Conservation (phyloP, 2,888 invertebrate species). For the Melanotus villosus region DNA sequence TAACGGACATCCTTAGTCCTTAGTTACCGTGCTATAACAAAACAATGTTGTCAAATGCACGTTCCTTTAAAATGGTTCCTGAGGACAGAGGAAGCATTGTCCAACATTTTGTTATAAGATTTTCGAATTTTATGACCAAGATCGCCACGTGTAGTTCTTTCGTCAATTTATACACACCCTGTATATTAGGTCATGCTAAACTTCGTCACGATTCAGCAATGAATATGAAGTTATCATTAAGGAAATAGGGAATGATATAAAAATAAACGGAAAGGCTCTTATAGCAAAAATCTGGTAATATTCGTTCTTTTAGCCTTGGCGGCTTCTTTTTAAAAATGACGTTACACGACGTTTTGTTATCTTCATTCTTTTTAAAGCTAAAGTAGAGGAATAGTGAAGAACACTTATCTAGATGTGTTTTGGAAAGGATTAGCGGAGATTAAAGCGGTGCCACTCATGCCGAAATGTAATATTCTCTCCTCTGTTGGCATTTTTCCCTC, state of each 20-base stretch:
- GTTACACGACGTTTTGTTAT: not conserved
- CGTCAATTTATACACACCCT: too few species aligned
- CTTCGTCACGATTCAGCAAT: not conserved
- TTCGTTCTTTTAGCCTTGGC: not conserved
- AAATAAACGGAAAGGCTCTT: not conserved
- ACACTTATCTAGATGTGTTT: constrained; percentile 6
- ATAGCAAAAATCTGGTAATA: not conserved
- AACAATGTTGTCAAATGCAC: too few species aligned
- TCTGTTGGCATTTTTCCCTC: constrained; percentile 84
- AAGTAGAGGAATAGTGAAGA: not conserved
- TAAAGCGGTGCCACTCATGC: constrained; percentile 72
- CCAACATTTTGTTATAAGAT: too few species aligned
- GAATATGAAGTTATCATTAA: not conserved
- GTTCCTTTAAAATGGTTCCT: too few species aligned
- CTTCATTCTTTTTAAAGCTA: constrained; percentile 2
- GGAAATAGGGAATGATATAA: not conserved
- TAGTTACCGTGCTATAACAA: too few species aligned
- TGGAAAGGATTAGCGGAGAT: constrained; percentile 14
- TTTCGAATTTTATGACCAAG: too few species aligned
- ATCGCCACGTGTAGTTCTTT: too few species aligned
- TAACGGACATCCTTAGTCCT: too few species aligned
- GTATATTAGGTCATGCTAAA: not conserved
- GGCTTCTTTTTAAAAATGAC: not conserved
- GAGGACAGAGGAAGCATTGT: too few species aligned
- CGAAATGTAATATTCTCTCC: constrained; percentile 80